These are phyloP conservation scores for Trachelipus rathkii DNA, from an alignment of 1,140 invertebrate species.

Conservation along the genomic window DNA sequence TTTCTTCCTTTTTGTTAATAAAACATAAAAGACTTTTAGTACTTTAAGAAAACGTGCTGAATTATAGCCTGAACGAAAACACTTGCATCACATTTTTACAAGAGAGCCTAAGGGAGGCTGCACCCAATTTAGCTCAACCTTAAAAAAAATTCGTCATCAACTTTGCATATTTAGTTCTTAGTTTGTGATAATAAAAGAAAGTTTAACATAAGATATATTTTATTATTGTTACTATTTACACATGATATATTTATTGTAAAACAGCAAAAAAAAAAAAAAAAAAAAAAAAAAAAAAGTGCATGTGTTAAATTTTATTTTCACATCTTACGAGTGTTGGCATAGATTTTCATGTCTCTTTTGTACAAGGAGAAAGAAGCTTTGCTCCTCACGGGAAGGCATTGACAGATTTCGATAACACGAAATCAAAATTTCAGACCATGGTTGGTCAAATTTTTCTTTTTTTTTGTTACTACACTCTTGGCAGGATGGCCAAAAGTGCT, in stretches of 20 bases:
- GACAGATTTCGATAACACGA: neutral
- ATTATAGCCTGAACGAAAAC: too few species aligned
- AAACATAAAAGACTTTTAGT: too few species aligned
- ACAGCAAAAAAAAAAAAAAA: neutral
- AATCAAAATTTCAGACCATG: neutral
- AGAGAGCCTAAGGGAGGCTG: too few species aligned
- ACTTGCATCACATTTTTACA: too few species aligned
- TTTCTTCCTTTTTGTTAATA: too few species aligned
- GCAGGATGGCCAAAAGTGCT: neutral
- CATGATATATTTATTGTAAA: constrained; percentile 4
- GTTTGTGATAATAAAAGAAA: neutral
- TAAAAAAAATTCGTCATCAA: too few species aligned
- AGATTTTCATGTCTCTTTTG: neutral
- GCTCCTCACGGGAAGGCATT: constrained; percentile 4
- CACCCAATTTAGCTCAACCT: too few species aligned
- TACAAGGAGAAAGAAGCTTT: constrained; percentile 4
- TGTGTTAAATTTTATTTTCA: constrained; percentile 12
- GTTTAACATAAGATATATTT: constrained; percentile 6
- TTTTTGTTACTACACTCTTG: neutral
- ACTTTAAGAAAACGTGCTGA: too few species aligned
- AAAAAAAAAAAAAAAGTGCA: neutral
- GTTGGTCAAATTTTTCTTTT: neutral
- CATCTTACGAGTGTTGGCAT: neutral
- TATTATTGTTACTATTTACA: constrained; percentile 11
- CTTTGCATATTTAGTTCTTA: too few species aligned